These are phyloP conservation scores for Heliornis fulica DNA, from an alignment of 2,113 vertebrate genomes.

Conservation along the genomic window DNA sequence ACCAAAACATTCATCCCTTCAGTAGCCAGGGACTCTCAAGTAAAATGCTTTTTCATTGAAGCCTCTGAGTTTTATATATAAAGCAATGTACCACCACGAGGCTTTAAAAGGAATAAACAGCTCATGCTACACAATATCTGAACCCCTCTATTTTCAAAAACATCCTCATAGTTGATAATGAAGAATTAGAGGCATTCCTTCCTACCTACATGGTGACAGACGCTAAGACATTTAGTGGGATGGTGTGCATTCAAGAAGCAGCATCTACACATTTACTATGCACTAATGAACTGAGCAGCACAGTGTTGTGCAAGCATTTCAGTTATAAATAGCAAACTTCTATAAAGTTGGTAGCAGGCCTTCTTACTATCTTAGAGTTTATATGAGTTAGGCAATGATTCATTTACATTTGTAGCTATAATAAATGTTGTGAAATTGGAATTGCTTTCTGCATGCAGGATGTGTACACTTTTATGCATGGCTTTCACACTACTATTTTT, in stretches of 20 bases:
- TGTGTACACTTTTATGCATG: background rate
- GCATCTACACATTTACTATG: background rate
- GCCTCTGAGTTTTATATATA: background rate
- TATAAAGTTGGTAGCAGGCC: background rate
- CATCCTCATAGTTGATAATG: background rate
- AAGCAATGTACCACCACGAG: background rate
- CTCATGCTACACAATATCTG: background rate
- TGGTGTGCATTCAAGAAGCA: background rate
- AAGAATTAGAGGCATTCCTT: background rate
- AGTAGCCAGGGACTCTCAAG: background rate
- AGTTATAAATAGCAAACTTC: background rate
- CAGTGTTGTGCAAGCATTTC: background rate
- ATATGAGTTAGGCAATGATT: background rate
- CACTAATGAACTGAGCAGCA: background rate
- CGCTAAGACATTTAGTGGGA: background rate
- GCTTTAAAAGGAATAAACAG: background rate
- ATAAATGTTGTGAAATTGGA: background rate
- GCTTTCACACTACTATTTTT: background rate
- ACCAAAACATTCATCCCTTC: background rate
- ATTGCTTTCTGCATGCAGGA: background rate
- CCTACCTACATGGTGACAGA: background rate
- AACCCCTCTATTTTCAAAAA: background rate
- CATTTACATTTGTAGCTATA: background rate
- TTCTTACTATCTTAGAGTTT: background rate
- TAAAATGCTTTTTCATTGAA: background rate